phyloP scores from a whole-genome alignment of 2,888 invertebrate genomes.

The Zelleria hepariella region DNA sequence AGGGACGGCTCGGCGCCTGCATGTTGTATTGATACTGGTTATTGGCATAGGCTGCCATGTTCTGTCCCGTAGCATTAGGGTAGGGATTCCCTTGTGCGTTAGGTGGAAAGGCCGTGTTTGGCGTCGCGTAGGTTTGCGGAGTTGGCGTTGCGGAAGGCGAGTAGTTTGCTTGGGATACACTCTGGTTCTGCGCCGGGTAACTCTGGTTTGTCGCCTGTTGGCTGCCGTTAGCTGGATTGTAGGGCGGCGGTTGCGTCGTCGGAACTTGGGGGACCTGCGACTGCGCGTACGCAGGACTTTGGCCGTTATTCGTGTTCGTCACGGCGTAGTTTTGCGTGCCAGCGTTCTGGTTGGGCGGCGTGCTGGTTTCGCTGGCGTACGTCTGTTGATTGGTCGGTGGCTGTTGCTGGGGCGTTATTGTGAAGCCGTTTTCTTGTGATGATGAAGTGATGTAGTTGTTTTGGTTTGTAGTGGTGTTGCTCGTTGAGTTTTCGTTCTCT shows the following conservation, averaged over 20 bases:
- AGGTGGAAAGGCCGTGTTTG: slow-evolving; percentile 30
- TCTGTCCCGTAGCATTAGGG: slow-evolving; percentile 61
- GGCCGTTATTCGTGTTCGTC: slow-evolving; percentile 34
- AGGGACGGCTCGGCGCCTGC: slow-evolving; percentile 40
- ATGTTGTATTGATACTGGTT: slow-evolving; percentile 53
- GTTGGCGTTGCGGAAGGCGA: slow-evolving; percentile 57
- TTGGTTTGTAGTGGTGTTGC: slow-evolving; percentile 43
- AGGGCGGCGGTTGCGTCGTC: slow-evolving; percentile 26
- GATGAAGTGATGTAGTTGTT: slow-evolving; percentile 58
- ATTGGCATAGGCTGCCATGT: slow-evolving; percentile 60
- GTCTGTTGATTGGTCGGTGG: slow-evolving; percentile 33
- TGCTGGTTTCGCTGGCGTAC: slow-evolving; percentile 37
- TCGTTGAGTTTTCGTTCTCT: slow-evolving; percentile 35
- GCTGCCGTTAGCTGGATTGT: slow-evolving; percentile 42
- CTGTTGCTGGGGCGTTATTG: slow-evolving; percentile 25
- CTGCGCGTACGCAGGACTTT: slow-evolving; percentile 27
- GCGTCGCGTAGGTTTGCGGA: slow-evolving; percentile 44
- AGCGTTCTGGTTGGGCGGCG: slow-evolving; percentile 28
- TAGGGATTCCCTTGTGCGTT: slow-evolving; percentile 52
- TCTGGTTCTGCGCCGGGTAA: slow-evolving; percentile 39
- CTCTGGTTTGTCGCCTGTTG: slow-evolving; percentile 32
- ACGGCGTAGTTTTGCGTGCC: slow-evolving; percentile 36
- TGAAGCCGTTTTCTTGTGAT: slow-evolving; percentile 49
- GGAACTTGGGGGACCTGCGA: neutral
- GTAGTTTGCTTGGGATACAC: slow-evolving; percentile 36